Evolutionary conservation across 2,797 vertebrate species (phyloP).

Genomic region (Morus bassanus): DNA sequence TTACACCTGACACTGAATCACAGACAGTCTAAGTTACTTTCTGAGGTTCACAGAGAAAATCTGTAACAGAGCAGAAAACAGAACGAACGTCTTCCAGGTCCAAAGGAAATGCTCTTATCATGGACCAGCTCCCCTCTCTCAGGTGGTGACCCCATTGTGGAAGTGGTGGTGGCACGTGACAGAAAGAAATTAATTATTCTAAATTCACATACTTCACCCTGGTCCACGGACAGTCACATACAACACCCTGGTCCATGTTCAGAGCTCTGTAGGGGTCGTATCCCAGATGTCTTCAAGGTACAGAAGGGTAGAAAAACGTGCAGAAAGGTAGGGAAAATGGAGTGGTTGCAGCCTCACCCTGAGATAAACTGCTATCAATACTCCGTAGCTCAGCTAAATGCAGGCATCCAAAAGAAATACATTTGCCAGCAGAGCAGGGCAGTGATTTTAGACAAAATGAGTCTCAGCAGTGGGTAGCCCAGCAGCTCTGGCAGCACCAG

Average conservation of each 20-base stretch:
- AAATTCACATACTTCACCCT: not conserved
- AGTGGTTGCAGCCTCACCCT: not conserved
- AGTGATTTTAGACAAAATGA: not conserved
- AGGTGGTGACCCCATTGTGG: not conserved
- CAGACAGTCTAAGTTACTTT: not conserved
- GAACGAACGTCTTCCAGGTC: not conserved
- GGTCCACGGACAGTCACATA: not conserved
- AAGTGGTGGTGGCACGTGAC: not conserved
- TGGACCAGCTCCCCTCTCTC: not conserved
- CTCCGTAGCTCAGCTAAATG: not conserved
- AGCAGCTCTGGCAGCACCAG: conserved; percentile 37
- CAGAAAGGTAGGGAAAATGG: not conserved
- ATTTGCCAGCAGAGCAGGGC: conserved; percentile 14
- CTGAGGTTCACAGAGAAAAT: not conserved
- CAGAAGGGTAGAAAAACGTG: not conserved
- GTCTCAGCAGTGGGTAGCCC: conserved; percentile 8
- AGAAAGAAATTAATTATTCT: not conserved
- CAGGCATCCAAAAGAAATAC: not conserved
- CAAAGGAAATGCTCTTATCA: not conserved
- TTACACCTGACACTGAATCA: not conserved
- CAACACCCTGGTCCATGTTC: not conserved
- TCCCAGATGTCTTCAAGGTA: not conserved
- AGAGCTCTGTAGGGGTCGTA: not conserved
- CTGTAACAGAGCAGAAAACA: not conserved
- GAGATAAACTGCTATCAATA: not conserved